Percentiles rank a stretch among this genome's conserved stretches.
Evolutionary conservation across 2,797 vertebrate genomes (phyloP).

Genomic region (Sebastes kiyomatsui): DNA sequence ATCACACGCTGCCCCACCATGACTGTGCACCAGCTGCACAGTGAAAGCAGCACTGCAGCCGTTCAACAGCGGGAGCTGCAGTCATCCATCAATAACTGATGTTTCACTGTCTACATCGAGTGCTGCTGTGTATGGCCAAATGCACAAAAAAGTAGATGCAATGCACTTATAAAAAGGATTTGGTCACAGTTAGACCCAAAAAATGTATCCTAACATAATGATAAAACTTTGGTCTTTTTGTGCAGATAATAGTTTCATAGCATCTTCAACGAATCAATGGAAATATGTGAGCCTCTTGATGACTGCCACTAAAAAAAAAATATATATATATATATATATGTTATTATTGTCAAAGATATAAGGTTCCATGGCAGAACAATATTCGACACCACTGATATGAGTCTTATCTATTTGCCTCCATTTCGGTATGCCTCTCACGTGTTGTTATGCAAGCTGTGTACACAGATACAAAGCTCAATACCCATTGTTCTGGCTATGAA

Average conservation of each 20-base stretch:
- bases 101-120: background rate
- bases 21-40: background rate
- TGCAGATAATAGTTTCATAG: background rate
- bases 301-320: background rate
- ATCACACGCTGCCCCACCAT: background rate
- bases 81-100: background rate
- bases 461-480: conserved; percentile 42
- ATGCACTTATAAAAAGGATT: no score
- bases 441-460: conserved; percentile 59
- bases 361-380: background rate
- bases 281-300: background rate
- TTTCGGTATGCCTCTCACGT: background rate
- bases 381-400: background rate
- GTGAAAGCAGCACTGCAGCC: background rate
- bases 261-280: background rate
- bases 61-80: background rate
- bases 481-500: conserved; percentile 61
- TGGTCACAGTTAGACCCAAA: background rate
- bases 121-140: fast-evolving
- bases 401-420: conserved; percentile 6
- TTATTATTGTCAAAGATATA: background rate
- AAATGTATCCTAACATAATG: background rate
- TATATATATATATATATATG: background rate
- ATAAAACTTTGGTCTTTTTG: background rate
- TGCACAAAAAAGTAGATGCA: background rate